Conservation (phyloP, 2,113 vertebrate species). For the Falco punctatus region DNA sequence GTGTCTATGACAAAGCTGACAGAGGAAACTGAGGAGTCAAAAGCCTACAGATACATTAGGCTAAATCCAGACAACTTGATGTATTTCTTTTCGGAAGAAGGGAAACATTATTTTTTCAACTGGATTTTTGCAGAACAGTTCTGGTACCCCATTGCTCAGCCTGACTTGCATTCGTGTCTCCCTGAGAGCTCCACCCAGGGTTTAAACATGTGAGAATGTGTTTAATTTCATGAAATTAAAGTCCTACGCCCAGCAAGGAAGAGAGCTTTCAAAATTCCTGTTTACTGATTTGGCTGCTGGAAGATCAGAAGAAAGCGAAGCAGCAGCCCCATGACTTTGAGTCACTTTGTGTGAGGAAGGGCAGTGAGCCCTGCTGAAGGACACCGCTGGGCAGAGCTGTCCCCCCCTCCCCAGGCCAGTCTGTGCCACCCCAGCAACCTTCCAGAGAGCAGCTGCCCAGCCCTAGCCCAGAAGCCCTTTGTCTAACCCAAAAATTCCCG, state of each 20-base stretch:
- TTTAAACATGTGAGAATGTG: neutral
- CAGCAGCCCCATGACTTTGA: neutral
- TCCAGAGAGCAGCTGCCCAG: neutral
- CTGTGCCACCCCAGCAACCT: neutral
- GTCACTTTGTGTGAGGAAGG: neutral
- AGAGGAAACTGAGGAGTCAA: neutral
- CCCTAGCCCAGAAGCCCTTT: neutral
- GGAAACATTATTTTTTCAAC: neutral
- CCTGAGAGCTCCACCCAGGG: neutral
- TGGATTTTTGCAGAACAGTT: neutral
- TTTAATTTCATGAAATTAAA: neutral
- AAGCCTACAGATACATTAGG: neutral
- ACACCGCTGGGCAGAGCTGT: neutral
- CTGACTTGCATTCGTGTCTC: neutral
- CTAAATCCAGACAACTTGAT: neutral
- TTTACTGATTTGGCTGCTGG: neutral
- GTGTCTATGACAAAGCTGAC: neutral
- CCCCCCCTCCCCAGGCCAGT: neutral
- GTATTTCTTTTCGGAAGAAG: neutral
- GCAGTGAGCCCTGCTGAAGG: neutral
- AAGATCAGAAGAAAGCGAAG: neutral
- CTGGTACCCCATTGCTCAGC: neutral
- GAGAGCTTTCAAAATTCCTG: neutral
- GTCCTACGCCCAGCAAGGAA: neutral
- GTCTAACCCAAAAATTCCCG: neutral